Evolutionary conservation across 2,797 vertebrate species (phyloP), one percentile per base, ranked within the genome.

Genomic region (Pteronotus mesoamericanus): DNA sequence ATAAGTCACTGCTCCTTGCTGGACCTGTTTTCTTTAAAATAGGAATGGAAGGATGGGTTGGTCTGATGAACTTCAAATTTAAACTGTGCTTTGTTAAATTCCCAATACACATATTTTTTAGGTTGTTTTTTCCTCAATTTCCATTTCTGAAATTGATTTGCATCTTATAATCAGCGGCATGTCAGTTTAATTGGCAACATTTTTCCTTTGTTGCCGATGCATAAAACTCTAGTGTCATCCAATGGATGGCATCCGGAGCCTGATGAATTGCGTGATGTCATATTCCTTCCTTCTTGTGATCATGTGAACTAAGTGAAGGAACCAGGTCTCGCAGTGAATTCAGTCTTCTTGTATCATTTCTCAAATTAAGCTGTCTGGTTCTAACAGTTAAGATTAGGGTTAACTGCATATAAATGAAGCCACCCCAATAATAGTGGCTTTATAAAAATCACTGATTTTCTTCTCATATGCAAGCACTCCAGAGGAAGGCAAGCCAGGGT

Each of bases 61-160:
- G 48, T 61, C 7, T 77, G 16, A 68, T 24, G 32, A 96, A 68
- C 53, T 95, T 95, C 61, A 79, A 75, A 75, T 89, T 66, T 84
- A 24, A 90, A n/a, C 48, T 86, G 46, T 48, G 55, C 61, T 61
- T 92, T 15, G 9, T 37, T 88, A 72, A 90, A 86, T 88, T 68
- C 9, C 42, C 64, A 77, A 9, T 34, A 61, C 26, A n/a, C 18
- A 4, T 55, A 66, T 82, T 89, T 75, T 37, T 69, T 5, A 66
- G 26, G 21, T 69, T 91, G 59, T 32, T 55, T 91, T 22, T n/a
- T 53, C 53, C 53, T 92, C 75, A 83, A 74, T 90, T 86, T 64
- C 86, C n/a, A 44, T 96, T 96, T 94, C 86, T 96, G 87, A 92
- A 48, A 82, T 92, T 51, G 87, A 83, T 96, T 93, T 96, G 88